Percentiles rank a stretch among this genome's conserved stretches.
Evolutionary conservation across 2,888 invertebrate species (phyloP).

Genomic region (Conus canariensis): DNA sequence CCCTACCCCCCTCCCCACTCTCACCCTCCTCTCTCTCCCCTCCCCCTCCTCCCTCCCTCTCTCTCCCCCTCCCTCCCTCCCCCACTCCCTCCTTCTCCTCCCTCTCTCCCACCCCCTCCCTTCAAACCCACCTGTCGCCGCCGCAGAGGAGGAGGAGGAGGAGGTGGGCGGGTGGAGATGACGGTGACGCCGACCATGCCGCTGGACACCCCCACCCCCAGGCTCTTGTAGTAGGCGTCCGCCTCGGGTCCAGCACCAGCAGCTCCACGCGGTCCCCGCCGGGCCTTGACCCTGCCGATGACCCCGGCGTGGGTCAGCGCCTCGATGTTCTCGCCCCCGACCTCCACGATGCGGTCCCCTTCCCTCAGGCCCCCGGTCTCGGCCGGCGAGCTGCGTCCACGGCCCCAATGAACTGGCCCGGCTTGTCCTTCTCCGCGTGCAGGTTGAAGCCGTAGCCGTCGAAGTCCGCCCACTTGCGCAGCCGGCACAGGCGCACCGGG

Average conservation of each 20-base stretch:
- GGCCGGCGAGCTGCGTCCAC: constrained; percentile 85
- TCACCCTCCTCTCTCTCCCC: too few relatives aligned
- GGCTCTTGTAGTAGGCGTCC: constrained; percentile 84
- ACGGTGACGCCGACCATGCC: constrained; percentile 57
- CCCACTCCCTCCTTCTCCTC: not conserved
- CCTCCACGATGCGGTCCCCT: constrained; percentile 88
- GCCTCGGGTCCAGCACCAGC: constrained; percentile 89
- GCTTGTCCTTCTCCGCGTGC: constrained; percentile 96
- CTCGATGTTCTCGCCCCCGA: constrained; percentile 90
- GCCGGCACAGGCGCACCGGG: constrained; percentile 88
- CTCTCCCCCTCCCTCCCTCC: too few relatives aligned
- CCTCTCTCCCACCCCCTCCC: not conserved
- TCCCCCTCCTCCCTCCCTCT: too few relatives aligned
- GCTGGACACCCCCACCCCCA: constrained; percentile 72
- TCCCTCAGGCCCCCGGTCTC: constrained; percentile 84
- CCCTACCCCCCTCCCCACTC: too few relatives aligned
- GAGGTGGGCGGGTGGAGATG: constrained; percentile 31
- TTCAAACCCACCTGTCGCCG: too few relatives aligned
- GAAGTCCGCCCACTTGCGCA: constrained; percentile 90
- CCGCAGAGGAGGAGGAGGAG: not conserved
- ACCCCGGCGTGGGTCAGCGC: constrained; percentile 94
- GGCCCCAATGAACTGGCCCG: constrained; percentile 96
- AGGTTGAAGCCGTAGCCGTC: constrained; percentile 98
- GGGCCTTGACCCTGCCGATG: constrained; percentile 93
- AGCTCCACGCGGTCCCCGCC: constrained; percentile 90